A percentile compares a stretch with the other conserved stretches of the same genome.
Conservation (phyloP, 2,113 vertebrate species). For the Cynocephalus volans region DNA sequence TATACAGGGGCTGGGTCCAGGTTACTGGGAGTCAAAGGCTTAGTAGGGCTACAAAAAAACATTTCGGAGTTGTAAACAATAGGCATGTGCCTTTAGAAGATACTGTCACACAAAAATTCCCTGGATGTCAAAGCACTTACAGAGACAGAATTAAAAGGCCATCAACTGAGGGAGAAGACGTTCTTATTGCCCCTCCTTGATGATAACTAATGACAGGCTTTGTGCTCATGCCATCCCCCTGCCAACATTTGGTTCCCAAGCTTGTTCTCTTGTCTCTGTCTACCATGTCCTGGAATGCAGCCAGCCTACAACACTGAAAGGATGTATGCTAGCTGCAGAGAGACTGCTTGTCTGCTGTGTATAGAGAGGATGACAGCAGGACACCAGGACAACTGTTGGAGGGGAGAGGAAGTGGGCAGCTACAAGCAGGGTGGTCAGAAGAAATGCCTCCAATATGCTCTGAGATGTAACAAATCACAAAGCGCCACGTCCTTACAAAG, state of each 20-base stretch:
- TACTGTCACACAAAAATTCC: neutral
- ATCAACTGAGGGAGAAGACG: neutral
- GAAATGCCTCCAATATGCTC: slow-evolving; percentile 22
- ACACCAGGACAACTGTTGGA: slow-evolving; percentile 34
- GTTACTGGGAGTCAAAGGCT: neutral
- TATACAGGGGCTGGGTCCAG: neutral
- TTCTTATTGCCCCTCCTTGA: neutral
- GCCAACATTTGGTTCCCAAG: slow-evolving; percentile 60
- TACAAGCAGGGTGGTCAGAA: slow-evolving; percentile 60
- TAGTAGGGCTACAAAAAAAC: neutral
- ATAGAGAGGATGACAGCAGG: neutral
- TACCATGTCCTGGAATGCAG: slow-evolving; percentile 26
- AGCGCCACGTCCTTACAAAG: neutral
- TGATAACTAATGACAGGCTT: neutral
- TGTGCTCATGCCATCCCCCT: neutral
- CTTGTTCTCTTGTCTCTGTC: slow-evolving; percentile 38
- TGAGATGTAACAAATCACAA: slow-evolving; percentile 44
- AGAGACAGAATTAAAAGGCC: neutral
- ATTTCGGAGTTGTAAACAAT: neutral
- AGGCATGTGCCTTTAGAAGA: neutral
- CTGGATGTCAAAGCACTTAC: neutral
- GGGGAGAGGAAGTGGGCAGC: slow-evolving; percentile 28
- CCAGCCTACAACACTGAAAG: slow-evolving; percentile 50
- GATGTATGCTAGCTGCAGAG: neutral
- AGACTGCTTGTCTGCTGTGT: slow-evolving; percentile 30